These are phyloP conservation scores for Zaprionus vittiger DNA, from an alignment of 1,140 invertebrate species.

Conservation along the genomic window DNA sequence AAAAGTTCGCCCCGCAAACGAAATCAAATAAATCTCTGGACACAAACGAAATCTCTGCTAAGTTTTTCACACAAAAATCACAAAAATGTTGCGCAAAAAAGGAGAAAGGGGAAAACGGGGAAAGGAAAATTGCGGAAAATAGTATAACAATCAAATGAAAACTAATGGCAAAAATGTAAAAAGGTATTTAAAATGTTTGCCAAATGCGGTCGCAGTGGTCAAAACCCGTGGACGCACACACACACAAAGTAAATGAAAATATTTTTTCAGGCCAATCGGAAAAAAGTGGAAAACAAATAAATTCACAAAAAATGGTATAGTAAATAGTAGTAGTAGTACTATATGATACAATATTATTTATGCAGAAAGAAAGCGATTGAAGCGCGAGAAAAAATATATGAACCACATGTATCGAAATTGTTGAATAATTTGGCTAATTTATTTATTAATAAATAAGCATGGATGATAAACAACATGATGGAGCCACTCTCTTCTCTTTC, in stretches of 20 bases:
- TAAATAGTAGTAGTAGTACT: neutral
- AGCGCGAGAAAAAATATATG: conserved; percentile 11
- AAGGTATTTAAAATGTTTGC: conserved; percentile 81
- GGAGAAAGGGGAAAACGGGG: conserved; percentile 19
- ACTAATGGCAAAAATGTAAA: conserved; percentile 75
- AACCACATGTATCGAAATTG: neutral
- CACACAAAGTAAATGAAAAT: conserved; percentile 73
- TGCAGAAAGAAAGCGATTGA: conserved; percentile 21
- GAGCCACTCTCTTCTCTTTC: neutral
- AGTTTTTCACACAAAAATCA: conserved; percentile 54
- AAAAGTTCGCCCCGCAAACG: conserved; percentile 42
- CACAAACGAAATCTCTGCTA: conserved; percentile 59
- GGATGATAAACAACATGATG: neutral
- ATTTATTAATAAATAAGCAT: neutral
- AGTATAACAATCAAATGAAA: conserved; percentile 59
- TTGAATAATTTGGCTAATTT: conserved; percentile 20
- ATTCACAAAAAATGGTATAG: conserved; percentile 1
- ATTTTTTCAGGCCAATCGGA: conserved; percentile 29
- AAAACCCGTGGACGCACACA: conserved; percentile 32
- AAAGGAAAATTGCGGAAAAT: conserved; percentile 17
- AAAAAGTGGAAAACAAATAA: neutral
- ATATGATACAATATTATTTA: conserved; percentile 21
- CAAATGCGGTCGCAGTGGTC: conserved; percentile 73
- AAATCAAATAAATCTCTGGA: conserved; percentile 76
- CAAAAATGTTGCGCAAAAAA: conserved; percentile 43